Percentiles rank a stretch among this genome's conserved stretches.
Conservation (phyloP, 2,888 invertebrate species). For the Abrostola tripartita region DNA sequence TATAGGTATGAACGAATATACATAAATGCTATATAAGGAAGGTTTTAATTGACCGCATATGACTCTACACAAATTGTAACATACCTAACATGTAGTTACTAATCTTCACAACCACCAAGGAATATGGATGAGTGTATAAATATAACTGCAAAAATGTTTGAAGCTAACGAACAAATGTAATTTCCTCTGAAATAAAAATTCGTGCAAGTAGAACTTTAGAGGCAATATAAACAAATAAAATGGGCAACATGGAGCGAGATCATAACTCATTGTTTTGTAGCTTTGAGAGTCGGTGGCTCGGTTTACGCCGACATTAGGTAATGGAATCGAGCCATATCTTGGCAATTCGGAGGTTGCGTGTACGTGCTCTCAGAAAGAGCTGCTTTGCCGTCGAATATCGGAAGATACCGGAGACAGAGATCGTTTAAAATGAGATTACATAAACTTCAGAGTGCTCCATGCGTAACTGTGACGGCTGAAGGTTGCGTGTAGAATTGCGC, state of each 20-base stretch:
- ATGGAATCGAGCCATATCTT: slow-evolving; percentile 79
- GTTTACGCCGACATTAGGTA: slow-evolving; percentile 82
- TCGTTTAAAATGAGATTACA: slow-evolving; percentile 43
- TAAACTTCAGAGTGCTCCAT: slow-evolving; percentile 32
- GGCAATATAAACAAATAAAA: slow-evolving; percentile 82
- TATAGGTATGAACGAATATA: not conserved
- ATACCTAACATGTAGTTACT: not conserved
- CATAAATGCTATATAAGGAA: not conserved
- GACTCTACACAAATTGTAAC: not conserved
- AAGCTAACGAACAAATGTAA: slow-evolving; percentile 65
- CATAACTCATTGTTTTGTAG: slow-evolving; percentile 85
- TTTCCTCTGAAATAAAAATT: slow-evolving; percentile 67
- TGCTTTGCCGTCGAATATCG: slow-evolving; percentile 39
- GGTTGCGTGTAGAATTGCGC: slow-evolving; percentile 14
- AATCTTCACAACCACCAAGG: not conserved
- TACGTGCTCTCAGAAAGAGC: slow-evolving; percentile 59
- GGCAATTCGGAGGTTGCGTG: slow-evolving; percentile 63
- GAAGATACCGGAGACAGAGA: slow-evolving; percentile 30
- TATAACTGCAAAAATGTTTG: slow-evolving; percentile 60
- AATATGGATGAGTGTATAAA: not conserved
- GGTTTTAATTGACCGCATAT: not conserved
- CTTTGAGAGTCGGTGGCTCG: slow-evolving; percentile 65
- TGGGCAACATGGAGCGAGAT: slow-evolving; percentile 74
- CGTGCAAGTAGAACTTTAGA: slow-evolving; percentile 74
- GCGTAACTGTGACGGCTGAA: slow-evolving; percentile 25